Evolutionary conservation across 2,797 vertebrate genomes (phyloP).

Genomic region (Danio albolineatus): DNA sequence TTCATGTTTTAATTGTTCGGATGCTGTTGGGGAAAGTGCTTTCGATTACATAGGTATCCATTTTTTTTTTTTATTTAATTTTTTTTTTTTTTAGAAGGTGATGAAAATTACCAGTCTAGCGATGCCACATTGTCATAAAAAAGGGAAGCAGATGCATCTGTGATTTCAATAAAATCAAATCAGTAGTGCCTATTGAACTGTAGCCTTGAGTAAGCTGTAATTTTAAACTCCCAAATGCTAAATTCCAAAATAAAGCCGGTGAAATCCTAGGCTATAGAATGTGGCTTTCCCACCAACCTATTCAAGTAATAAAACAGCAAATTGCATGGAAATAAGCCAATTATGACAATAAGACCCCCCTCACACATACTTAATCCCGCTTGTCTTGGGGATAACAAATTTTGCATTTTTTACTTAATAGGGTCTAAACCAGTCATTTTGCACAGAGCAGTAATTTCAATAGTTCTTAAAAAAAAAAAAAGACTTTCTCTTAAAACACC

Average conservation of each 20-base stretch:
- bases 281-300: conserved; percentile 44
- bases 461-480: conserved; percentile 47
- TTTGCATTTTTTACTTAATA: conserved; percentile 57
- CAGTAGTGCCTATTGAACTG: conserved; percentile 29
- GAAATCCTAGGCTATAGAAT: conserved; percentile 32
- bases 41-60: neutral
- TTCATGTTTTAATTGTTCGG: conserved; percentile 15
- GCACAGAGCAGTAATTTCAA: conserved; percentile 63
- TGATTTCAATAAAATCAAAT: conserved; percentile 48
- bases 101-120: conserved; percentile 25
- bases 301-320: conserved; percentile 55
- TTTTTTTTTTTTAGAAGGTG: conserved; percentile 6
- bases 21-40: neutral
- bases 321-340: conserved; percentile 62
- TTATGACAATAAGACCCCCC: conserved; percentile 47
- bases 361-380: conserved; percentile 54
- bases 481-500: conserved; percentile 56
- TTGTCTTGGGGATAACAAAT: conserved; percentile 60
- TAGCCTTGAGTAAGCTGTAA: conserved; percentile 35
- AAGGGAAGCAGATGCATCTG: conserved; percentile 30
- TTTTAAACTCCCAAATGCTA: conserved; percentile 37
- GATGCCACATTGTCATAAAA: conserved; percentile 17
- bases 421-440: conserved; percentile 56
- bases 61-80: no score
- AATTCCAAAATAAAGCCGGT: conserved; percentile 37